phyloP scores from a whole-genome alignment of 2,797 vertebrate species.

The Poliocrania exsul region DNA sequence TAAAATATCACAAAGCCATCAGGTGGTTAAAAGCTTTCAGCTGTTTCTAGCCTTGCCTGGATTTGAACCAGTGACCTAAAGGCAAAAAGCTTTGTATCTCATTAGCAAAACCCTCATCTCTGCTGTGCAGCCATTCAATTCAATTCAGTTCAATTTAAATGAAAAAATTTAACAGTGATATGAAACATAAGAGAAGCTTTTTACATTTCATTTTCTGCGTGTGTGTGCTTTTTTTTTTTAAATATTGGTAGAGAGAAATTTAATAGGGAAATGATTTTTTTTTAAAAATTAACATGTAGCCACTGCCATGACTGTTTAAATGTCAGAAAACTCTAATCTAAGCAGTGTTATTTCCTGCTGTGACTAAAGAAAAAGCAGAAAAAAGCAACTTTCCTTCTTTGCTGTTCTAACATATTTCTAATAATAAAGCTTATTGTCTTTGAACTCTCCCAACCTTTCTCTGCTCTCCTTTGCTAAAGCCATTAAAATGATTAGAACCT shows the following conservation, averaged over 20 bases:
- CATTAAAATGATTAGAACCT: constrained; percentile 74
- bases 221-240: background rate
- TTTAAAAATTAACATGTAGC: constrained; percentile 30
- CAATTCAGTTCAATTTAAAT: constrained; percentile 33
- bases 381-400: constrained; percentile 49
- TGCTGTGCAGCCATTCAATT: constrained; percentile 27
- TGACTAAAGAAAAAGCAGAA: constrained; percentile 59
- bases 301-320: constrained; percentile 49
- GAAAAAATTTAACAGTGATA: constrained; percentile 33
- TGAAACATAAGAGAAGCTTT: constrained; percentile 48
- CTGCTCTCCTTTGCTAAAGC: constrained; percentile 68
- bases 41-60: constrained; percentile 24
- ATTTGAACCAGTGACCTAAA: constrained; percentile 52
- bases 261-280: constrained; percentile 49
- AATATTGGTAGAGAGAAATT: constrained; percentile 29
- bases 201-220: constrained; percentile 50
- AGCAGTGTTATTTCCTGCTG: constrained; percentile 54
- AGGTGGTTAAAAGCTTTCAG: constrained; percentile 62
- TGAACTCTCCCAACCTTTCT: constrained; percentile 67
- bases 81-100: constrained; percentile 52
- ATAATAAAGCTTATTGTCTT: constrained; percentile 68
- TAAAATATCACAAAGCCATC: constrained; percentile 27
- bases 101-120: constrained; percentile 42
- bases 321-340: constrained; percentile 42
- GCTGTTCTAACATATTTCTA: constrained; percentile 60